A percentile compares a stretch with the other conserved stretches of the same genome.
Evolutionary conservation across 2,888 invertebrate species (phyloP).

Genomic region (Apantesis nais): DNA sequence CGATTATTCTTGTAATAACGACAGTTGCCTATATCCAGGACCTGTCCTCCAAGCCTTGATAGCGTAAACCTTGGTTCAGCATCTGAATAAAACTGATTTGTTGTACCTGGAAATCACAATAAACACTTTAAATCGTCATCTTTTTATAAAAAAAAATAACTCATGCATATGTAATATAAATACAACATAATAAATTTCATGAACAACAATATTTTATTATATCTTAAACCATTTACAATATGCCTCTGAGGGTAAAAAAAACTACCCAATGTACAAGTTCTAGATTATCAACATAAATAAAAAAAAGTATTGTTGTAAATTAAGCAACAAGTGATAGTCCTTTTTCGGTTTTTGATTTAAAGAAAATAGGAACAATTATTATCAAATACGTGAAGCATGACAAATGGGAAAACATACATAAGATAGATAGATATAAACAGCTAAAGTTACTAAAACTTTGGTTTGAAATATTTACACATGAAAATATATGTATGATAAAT

Average conservation of each 20-base stretch:
- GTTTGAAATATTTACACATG: not conserved
- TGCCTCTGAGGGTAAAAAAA: not conserved
- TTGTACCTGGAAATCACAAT: conserved; percentile 7
- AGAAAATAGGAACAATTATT: not conserved
- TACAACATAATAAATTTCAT: not conserved
- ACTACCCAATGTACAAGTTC: not conserved
- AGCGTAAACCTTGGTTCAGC: conserved; percentile 16
- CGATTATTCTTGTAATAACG: conserved; percentile 40
- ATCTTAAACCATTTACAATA: not conserved
- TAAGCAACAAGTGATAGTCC: not conserved
- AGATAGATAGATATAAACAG: too few relatives aligned
- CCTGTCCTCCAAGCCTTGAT: conserved; percentile 29
- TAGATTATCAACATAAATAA: not conserved
- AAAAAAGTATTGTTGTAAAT: too few relatives aligned
- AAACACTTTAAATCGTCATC: not conserved
- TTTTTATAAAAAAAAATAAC: not conserved
- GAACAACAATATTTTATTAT: not conserved
- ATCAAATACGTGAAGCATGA: not conserved
- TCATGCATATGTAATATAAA: too few relatives aligned
- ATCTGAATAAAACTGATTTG: not conserved
- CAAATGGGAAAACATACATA: not conserved
- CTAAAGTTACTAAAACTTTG: not conserved
- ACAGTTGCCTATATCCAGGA: conserved; percentile 32
- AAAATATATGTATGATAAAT: too few relatives aligned
- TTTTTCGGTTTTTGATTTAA: not conserved